These are phyloP conservation scores for Catharus ustulatus DNA, from an alignment of 2,797 vertebrate species.

Conservation along the genomic window DNA sequence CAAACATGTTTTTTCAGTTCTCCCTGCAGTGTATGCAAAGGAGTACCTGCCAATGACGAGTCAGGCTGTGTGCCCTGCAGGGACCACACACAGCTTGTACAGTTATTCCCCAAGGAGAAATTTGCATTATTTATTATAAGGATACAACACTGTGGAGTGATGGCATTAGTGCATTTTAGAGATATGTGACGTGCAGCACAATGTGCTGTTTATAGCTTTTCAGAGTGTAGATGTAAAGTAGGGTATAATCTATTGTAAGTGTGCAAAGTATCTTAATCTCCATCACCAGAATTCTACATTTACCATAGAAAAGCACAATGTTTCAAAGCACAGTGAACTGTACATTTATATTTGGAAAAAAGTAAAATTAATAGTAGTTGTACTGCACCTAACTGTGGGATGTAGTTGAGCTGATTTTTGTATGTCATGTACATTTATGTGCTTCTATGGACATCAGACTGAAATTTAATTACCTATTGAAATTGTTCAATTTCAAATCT, in stretches of 20 bases:
- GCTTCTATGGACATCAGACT: neutral
- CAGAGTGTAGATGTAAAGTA: neutral
- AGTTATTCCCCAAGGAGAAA: neutral
- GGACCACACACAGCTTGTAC: neutral
- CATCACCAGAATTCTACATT: neutral
- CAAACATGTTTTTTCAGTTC: neutral
- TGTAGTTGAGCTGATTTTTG: neutral
- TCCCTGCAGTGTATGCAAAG: neutral
- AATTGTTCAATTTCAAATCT: neutral
- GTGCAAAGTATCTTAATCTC: neutral
- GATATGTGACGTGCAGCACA: neutral
- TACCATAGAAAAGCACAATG: neutral
- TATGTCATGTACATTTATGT: neutral
- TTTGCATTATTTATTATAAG: neutral
- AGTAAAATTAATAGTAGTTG: neutral
- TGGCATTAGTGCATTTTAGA: neutral
- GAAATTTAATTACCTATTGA: neutral
- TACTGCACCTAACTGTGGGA: neutral
- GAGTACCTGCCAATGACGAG: neutral
- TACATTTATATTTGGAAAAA: neutral
- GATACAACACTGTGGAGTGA: neutral
- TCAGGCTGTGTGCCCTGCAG: neutral
- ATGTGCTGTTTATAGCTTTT: neutral
- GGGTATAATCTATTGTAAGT: neutral
- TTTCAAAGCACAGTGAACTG: neutral